phyloP scores from a whole-genome alignment of 2,113 vertebrate species.

The Hirundichthys speculiger region DNA sequence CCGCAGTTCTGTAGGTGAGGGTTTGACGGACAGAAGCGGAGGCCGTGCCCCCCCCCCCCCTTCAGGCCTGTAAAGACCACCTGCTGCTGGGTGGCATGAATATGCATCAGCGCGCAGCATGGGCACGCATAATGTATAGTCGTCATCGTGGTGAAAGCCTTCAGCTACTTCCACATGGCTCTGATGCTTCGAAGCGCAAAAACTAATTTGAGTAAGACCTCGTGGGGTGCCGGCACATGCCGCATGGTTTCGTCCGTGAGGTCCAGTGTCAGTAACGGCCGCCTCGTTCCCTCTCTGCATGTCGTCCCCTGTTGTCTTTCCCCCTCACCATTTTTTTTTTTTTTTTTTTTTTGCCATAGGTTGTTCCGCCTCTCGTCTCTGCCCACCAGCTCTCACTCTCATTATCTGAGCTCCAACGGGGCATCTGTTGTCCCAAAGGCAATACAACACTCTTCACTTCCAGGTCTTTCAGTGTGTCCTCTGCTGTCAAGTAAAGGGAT shows the following conservation, averaged over 20 bases:
- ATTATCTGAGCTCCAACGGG: slow-evolving; percentile 43
- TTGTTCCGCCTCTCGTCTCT: slow-evolving; percentile 29
- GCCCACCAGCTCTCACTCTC: slow-evolving; percentile 24
- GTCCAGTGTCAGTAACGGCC: slow-evolving; percentile 57
- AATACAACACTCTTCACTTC: slow-evolving; percentile 33
- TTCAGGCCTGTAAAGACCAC: slow-evolving; percentile 44
- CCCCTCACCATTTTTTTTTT: slow-evolving; percentile 39
- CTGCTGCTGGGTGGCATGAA: slow-evolving; percentile 60
- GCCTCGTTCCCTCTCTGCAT: slow-evolving; percentile 26
- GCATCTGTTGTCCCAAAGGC: slow-evolving; percentile 56
- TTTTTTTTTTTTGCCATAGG: slow-evolving; percentile 26
- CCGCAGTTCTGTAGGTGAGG: slow-evolving; percentile 46
- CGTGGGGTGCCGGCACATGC: slow-evolving; percentile 31
- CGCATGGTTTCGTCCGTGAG: slow-evolving; percentile 21
- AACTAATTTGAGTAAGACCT: slow-evolving; percentile 19
- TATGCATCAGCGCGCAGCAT: slow-evolving; percentile 64
- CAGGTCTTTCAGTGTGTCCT: slow-evolving; percentile 56
- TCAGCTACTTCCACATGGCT: slow-evolving; percentile 3
- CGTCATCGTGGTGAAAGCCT: slow-evolving; percentile 17
- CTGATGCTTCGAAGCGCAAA: slow-evolving; percentile 19
- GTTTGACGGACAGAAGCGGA: slow-evolving; percentile 58
- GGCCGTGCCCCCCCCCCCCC: slow-evolving; percentile 29
- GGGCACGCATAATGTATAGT: slow-evolving; percentile 15
- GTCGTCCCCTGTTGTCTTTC: slow-evolving; percentile 15
- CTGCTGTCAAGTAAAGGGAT: slow-evolving; percentile 53